Evolutionary conservation across 1,140 invertebrate genomes (phyloP).

Genomic region (Eumaeus atala): DNA sequence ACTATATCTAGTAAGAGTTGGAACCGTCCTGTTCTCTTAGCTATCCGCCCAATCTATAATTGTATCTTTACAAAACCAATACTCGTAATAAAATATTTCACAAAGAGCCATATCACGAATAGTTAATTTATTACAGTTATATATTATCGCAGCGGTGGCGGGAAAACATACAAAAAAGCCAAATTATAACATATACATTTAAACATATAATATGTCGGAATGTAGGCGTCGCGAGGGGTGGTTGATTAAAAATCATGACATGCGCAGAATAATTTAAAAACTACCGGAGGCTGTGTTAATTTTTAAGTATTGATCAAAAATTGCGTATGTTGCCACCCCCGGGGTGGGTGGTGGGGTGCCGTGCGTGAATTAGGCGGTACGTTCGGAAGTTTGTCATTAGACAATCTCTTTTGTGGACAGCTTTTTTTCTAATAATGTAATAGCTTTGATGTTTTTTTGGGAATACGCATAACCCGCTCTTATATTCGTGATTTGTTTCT

Average conservation of each 20-base stretch:
- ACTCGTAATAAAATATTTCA: no score
- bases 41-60: no score
- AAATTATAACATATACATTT: conserved; percentile 45
- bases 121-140: no score
- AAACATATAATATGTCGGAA: conserved; percentile 40
- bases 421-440: conserved; percentile 15
- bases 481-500: not conserved
- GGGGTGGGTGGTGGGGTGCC: conserved; percentile 22
- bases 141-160: conserved; percentile 7
- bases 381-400: conserved; percentile 60
- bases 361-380: conserved; percentile 65
- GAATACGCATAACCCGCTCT: conserved; percentile 1
- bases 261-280: conserved; percentile 71
- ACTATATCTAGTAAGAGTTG: no score
- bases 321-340: conserved; percentile 45
- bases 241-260: conserved; percentile 69
- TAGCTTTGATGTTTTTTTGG: conserved; percentile 1
- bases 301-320: conserved; percentile 73
- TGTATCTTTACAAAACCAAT: no score
- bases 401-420: conserved; percentile 37
- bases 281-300: conserved; percentile 66
- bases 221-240: conserved; percentile 53
- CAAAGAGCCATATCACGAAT: no score
- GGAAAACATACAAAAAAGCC: conserved; percentile 36
- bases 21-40: no score